Percentiles rank a stretch among this genome's conserved stretches.
Evolutionary conservation across 2,888 invertebrate species (phyloP).

Genomic region (Aphrophora alni): DNA sequence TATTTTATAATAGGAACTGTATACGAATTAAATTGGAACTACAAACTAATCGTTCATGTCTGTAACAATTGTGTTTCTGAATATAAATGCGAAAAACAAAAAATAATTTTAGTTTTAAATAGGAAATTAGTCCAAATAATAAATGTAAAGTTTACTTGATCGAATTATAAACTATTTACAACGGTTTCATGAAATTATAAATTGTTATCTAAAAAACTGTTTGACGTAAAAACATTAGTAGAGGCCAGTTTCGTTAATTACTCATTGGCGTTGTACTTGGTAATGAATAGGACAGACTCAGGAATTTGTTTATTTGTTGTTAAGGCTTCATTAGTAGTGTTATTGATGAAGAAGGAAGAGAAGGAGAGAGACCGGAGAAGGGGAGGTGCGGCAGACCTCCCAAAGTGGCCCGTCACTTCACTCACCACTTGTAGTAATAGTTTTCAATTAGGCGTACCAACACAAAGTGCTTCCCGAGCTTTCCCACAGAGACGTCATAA

Average conservation of each 20-base stretch:
- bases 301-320: slow-evolving; percentile 9
- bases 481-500: slow-evolving; percentile 6
- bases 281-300: not conserved
- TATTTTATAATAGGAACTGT: too few species aligned
- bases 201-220: not conserved
- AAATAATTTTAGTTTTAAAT: too few species aligned
- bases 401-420: not conserved
- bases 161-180: too few species aligned
- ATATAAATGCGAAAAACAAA: too few species aligned
- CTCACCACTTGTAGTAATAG: not conserved
- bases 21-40: too few species aligned
- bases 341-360: not conserved
- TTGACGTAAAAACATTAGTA: not conserved
- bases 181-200: too few species aligned
- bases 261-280: not conserved
- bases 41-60: too few species aligned
- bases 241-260: not conserved
- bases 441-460: not conserved
- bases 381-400: not conserved
- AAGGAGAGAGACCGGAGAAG: not conserved
- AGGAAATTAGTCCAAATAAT: too few species aligned
- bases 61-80: too few species aligned
- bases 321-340: not conserved
- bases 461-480: slow-evolving; percentile 1
- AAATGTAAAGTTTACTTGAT: too few species aligned